Percentiles rank a stretch among this genome's conserved stretches.
These are phyloP conservation scores for Pelobates fuscus DNA, from an alignment of 2,113 vertebrate species.

Conservation along the genomic window DNA sequence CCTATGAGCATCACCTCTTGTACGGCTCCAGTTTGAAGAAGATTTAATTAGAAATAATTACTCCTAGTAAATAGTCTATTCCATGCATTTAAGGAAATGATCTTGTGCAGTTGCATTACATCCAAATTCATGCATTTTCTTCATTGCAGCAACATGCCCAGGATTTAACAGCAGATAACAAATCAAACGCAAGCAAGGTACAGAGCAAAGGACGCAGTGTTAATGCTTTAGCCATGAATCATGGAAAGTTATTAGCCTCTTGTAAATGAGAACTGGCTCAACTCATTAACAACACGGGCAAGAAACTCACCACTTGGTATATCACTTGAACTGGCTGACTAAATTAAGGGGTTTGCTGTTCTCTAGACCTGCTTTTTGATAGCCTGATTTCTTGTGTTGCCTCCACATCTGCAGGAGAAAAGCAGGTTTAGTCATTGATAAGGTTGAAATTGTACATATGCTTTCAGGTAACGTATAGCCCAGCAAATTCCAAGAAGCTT, in stretches of 20 bases:
- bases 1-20: no score
- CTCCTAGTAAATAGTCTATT: no score
- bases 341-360: constrained; percentile 93
- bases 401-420: constrained; percentile 99
- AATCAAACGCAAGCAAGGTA: constrained; percentile 64
- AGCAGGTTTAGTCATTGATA: constrained; percentile 71
- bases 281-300: constrained; percentile 73
- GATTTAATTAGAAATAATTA: no score
- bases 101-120: no score
- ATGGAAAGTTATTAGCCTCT: constrained; percentile 70
- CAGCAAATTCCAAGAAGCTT: neutral
- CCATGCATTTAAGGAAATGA: no score
- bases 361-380: constrained; percentile 96
- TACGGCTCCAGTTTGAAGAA: no score
- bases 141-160: constrained; percentile 39
- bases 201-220: constrained; percentile 72
- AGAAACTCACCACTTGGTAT: constrained; percentile 92
- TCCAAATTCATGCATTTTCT: neutral
- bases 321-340: constrained; percentile 80
- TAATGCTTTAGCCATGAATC: constrained; percentile 70
- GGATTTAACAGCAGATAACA: constrained; percentile 55
- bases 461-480: constrained; percentile 7
- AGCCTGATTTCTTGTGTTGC: constrained; percentile 89
- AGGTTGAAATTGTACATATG: constrained; percentile 9
- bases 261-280: constrained; percentile 69